Conservation (phyloP, 2,797 vertebrate genomes). For the Heterohyrax brucei region DNA sequence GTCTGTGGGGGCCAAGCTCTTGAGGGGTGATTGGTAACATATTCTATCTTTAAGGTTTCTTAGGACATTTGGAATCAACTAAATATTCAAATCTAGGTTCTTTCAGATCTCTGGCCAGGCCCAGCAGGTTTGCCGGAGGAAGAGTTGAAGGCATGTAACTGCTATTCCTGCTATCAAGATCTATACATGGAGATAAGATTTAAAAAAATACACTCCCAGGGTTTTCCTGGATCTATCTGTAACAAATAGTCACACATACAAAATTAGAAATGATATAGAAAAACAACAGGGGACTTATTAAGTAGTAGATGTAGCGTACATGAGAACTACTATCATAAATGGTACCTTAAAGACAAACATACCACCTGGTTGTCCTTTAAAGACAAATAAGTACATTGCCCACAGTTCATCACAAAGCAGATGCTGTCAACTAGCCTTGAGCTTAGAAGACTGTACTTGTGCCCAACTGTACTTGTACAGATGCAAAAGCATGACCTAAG, state of each 20-base stretch:
- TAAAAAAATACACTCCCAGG: constrained; percentile 84
- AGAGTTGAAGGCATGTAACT: constrained; percentile 81
- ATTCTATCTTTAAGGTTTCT: constrained; percentile 76
- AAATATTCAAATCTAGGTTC: constrained; percentile 88
- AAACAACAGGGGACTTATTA: constrained; percentile 69
- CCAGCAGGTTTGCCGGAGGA: constrained; percentile 83
- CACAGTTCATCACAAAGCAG: not conserved
- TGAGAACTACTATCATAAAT: not conserved
- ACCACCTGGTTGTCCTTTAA: not conserved
- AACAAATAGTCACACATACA: constrained; percentile 81
- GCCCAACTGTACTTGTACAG: not conserved
- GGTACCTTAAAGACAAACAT: not conserved
- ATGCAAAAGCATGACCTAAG: not conserved
- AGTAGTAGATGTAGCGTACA: not conserved
- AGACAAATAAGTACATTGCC: not conserved
- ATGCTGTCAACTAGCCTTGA: not conserved
- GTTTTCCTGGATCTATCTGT: constrained; percentile 81
- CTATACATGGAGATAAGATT: constrained; percentile 83
- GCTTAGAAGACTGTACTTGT: too few species aligned
- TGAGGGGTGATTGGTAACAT: constrained; percentile 75
- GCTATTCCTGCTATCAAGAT: constrained; percentile 87
- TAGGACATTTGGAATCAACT: constrained; percentile 89
- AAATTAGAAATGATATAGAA: constrained; percentile 83
- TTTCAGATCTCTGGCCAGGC: constrained; percentile 89
- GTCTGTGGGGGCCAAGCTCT: constrained; percentile 61